phyloP scores from a whole-genome alignment of 2,888 invertebrate species.

The Drosophila neotestacea region DNA sequence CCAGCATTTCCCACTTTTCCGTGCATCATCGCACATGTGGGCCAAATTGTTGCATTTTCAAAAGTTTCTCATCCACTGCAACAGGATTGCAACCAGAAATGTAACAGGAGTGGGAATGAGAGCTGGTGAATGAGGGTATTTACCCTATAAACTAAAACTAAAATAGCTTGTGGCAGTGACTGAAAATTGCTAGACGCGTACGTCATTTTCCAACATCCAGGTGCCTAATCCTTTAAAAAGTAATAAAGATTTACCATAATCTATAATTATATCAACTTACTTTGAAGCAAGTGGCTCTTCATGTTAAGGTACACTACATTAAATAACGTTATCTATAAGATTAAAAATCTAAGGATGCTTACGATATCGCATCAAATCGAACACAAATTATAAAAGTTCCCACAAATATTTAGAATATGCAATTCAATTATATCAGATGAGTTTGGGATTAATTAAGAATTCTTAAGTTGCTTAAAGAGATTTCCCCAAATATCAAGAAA shows the following conservation, averaged over 20 bases:
- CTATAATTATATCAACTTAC: no score
- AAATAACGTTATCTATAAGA: no score
- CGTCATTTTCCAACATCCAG: neutral
- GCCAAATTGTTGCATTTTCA: constrained; percentile 48
- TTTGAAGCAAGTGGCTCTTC: no score
- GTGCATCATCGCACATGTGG: constrained; percentile 4
- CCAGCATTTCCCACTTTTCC: neutral
- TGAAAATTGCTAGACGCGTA: neutral
- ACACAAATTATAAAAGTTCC: no score
- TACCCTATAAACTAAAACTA: constrained; percentile 6
- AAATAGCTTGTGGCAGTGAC: constrained; percentile 13
- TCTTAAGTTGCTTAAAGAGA: no score
- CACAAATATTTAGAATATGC: no score
- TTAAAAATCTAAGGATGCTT: no score
- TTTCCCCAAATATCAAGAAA: no score
- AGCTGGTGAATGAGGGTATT: neutral
- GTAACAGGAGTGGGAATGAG: constrained; percentile 7
- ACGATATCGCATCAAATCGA: no score
- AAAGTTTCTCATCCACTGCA: constrained; percentile 42
- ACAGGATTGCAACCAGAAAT: constrained; percentile 5
- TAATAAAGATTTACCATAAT: neutral
- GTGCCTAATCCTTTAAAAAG: constrained; percentile 8
- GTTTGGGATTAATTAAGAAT: no score
- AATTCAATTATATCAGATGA: no score
- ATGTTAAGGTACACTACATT: no score